Evolutionary conservation across 92 coral and sea anemone species (phyloP), one percentile per base, ranked within the genome.

Genomic region (Meandrina meandrites): DNA sequence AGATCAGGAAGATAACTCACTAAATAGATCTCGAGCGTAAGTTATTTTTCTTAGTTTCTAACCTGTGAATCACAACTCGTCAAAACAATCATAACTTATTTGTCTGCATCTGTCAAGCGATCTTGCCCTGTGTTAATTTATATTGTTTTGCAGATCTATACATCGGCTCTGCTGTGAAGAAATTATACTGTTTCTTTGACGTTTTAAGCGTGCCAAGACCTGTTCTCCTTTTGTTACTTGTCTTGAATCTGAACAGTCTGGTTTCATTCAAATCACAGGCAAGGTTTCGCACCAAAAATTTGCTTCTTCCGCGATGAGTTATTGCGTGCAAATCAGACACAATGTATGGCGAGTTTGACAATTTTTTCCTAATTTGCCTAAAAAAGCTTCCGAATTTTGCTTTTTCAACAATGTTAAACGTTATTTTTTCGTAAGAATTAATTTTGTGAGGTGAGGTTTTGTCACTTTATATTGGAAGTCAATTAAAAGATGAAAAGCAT

Each of bases 1-100:
- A 87, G 93, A 92, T 81, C 87, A 82, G 36, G 93, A 87, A 81
- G 95, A 90, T 86, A 87, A 80, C 73, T 90, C 91, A 35, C 40
- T 67, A 60, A 76, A 88, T 68, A 83, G 95, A 68, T 92, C 95
- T 69, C 79, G 95, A 88, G 89, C 95, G 95, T 92, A 92, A 92
- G 95, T 92, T 62, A 71, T 77, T 85, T 75, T 36, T 14, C 37
- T 35, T 75, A 32, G 31, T 68, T 48, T 72, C 3, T 24, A 0
- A 34, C 11, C 69, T 66, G 31, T 66, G 50, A 42, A 77, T 85
- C 82, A 77, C 60, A 45, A 50, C 34, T 9, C 42, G 82, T 66
- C 42, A 58, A 54, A 71, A 66, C 36, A 80, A 21, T 64, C 79
- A 45, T 42, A 3, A 6, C 45, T 40, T 40, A 16, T 76, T 76